Evolutionary conservation across 2,113 vertebrate genomes (phyloP), one percentile per base, ranked within the genome.

Genomic region (Pogonocichla stellata): DNA sequence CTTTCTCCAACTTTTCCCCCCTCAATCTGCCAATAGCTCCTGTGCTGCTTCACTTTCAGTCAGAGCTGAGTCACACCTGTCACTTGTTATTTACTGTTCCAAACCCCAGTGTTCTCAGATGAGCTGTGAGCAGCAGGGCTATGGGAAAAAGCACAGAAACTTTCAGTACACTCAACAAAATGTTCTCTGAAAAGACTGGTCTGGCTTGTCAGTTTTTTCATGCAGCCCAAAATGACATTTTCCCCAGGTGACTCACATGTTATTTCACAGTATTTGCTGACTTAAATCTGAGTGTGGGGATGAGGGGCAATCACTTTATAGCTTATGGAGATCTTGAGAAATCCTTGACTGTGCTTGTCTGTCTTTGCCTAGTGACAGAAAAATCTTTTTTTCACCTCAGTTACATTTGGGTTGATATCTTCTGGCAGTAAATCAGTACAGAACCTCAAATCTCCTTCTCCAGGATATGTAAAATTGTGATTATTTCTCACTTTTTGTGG

Each of bases 21-120:
- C 33, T 74, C 64, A n/a, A 23, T 60, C 67, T 93, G 88, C 36
- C 83, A 58, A 23, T 79, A 91, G 77, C 38, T 81, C 2, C 77
- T 40, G 61, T 50, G 56, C 53, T 25, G 67, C 79, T 80, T 88
- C 75, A 57, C 64, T 53, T 74, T 66, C 24, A 75, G 70, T 45
- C 65, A 6, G 67, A 80, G 58, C 25, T 50, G 91, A 95, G 75
- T 94, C 88, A 92, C 56, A 70, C 72, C 86, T 90, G 94, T 71
- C 88, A 91, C 91, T 96, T 86, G 50, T 48, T 83, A 70, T 83
- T 92, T 90, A 10, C 60, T 83, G 67, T 93, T 91, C 67, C 82
- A 54, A 66, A 54, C 13, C 0, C 1, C 10, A 36, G 36, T 64
- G 77, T 54, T 93, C 88, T 91, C 42, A n/a, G 51, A 42, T 86